Percentiles rank a stretch among this genome's conserved stretches.
Conservation (phyloP, 2,888 invertebrate species). For the Hypolimnas misippus region DNA sequence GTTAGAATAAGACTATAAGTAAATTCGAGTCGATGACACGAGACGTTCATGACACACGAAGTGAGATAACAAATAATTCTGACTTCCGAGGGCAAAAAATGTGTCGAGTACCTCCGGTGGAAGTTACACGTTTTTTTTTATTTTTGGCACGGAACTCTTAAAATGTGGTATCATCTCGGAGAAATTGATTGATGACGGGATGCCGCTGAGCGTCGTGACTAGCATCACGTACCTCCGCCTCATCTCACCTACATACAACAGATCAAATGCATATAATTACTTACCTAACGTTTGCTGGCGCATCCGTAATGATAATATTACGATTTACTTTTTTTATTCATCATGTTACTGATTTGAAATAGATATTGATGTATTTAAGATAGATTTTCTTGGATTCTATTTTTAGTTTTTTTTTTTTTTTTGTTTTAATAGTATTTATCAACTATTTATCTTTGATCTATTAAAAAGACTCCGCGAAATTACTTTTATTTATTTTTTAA, state of each 20-base stretch:
- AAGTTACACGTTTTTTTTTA: conserved; percentile 1
- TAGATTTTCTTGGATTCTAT: not conserved
- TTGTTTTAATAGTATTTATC: no score
- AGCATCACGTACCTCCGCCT: conserved; percentile 34
- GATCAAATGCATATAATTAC: conserved; percentile 20
- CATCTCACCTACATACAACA: conserved; percentile 21
- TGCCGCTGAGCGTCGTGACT: conserved; percentile 32
- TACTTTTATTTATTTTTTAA: no score
- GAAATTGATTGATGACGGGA: conserved; percentile 41
- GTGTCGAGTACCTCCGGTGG: not conserved
- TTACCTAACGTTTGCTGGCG: not conserved
- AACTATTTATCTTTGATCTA: no score
- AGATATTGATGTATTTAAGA: not conserved
- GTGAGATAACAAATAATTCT: no score
- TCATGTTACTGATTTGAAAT: not conserved
- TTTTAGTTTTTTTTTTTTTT: no score
- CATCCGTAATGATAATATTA: not conserved
- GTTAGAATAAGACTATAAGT: no score
- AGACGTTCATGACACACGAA: no score
- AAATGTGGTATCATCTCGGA: conserved; percentile 29
- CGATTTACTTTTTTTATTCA: not conserved
- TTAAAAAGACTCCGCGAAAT: no score
- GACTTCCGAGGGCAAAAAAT: not conserved
- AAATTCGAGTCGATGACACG: no score
- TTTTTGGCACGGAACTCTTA: conserved; percentile 28